Evolutionary conservation across 2,113 vertebrate genomes (phyloP), one percentile per base, ranked within the genome.

Genomic region (Eupsittula cactorum): DNA sequence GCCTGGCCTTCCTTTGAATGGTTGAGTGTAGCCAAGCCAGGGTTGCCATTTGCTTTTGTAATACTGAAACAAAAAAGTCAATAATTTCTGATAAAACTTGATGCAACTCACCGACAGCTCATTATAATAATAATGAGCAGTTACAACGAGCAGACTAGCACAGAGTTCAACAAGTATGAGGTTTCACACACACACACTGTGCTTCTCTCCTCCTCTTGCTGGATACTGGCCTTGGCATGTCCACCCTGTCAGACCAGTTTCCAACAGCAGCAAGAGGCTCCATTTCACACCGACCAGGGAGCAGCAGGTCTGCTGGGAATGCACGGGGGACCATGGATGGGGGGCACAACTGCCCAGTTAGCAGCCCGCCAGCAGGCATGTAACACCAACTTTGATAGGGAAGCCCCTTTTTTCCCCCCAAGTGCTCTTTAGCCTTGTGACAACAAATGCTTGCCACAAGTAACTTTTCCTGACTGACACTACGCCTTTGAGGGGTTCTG

Each of bases 251-350:
- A 31, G 87, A 93, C 91, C 88, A 87, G 96, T 92, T 94, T 71
- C 69, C 47, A 37, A 10, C 39, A 82, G 76, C 1, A 52, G 78
- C 3, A 4, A 52, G 17, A 47, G 25, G 68, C 60, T 82, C 39
- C 1, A 4, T 21, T 60, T 59, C 69, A 47, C 73, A 65, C 35
- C 1, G 14, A 27, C 31, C 47, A 50, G 41, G 52, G 33, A 86
- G 71, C 80, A 27, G 85, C 27, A 13, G 39, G 57, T n/a, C 6
- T 1, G 87, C 86, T 62, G 42, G 70, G 86, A 42, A 19, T 0
- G 4, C 0, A 2, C 1, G 10, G 41, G 20, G 37, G 29, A 86
- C 33, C 23, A n/a, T 0, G 0, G 41, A 81, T 0, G 6, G 0
- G 3, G 3, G 68, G 50, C n/a, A 31, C 70, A 64, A 37, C 71